A percentile compares a stretch with the other conserved stretches of the same genome.
Evolutionary conservation across 2,888 invertebrate species (phyloP).

Genomic region (Eumacrocentrus americanus): DNA sequence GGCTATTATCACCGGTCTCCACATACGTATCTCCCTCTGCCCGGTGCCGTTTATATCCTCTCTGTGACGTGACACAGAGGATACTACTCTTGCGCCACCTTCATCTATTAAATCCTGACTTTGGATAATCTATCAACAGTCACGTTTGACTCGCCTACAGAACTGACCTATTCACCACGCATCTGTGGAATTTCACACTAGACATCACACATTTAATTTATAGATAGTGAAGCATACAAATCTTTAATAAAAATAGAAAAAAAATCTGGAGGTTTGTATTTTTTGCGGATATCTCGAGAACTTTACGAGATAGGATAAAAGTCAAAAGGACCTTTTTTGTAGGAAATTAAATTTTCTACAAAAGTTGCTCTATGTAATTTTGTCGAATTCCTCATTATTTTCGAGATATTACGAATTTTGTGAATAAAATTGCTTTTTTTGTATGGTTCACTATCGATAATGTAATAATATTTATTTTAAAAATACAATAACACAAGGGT

Average conservation of each 20-base stretch:
- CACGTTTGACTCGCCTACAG: constrained; percentile 1
- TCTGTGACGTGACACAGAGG: background rate
- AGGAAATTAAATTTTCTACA: too few relatives aligned
- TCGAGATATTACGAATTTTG: too few relatives aligned
- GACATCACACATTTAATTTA: constrained; percentile 2
- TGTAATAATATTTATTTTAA: background rate
- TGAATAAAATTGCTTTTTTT: too few relatives aligned
- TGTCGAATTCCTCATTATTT: too few relatives aligned
- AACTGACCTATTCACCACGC: constrained; percentile 11
- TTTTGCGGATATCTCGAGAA: too few relatives aligned
- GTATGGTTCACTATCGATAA: too few relatives aligned
- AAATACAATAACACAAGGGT: background rate
- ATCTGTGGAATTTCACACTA: background rate
- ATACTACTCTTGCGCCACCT: background rate
- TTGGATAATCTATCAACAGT: constrained; percentile 17
- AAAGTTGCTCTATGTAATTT: too few relatives aligned
- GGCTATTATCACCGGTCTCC: constrained; percentile 14
- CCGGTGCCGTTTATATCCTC: constrained; percentile 5
- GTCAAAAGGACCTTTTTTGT: too few relatives aligned
- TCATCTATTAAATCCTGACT: constrained; percentile 17
- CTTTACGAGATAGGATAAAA: too few relatives aligned
- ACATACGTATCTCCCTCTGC: background rate
- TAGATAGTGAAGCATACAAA: too few relatives aligned
- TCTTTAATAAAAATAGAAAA: too few relatives aligned
- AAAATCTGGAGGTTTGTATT: too few relatives aligned